Base-by-base conservation (phyloP, 2,113 vertebrate species). In the Jaculus jaculus region DNA sequence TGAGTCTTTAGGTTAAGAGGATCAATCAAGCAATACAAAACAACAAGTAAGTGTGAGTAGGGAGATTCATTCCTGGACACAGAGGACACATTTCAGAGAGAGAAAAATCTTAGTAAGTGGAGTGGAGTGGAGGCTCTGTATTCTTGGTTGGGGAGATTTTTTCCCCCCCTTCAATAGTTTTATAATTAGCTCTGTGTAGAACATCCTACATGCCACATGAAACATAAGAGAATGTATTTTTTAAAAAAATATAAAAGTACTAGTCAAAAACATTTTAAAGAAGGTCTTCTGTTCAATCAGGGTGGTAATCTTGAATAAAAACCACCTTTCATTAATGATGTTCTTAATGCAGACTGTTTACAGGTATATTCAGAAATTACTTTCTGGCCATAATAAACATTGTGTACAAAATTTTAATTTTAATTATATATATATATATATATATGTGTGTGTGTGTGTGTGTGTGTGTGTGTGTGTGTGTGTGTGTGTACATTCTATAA, bases 191-290 rank as follows among this genome's bases (percentile, higher is more conserved):
- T 95, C 84, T 7, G 12, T 93, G 34, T 92, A 96, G 28, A 63
- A 91, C 87, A 95, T 89, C 73, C 93, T 94, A 96, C 96, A 92
- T 47, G 71, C 94, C 96, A 90, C 84, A 83, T 79, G 69, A 96
- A n/a, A 97, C 91, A 96, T 85, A 94, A 96, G 92, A 96, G 94
- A 47, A 47, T 47, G 95, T 96, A 97, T 90, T 92, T n/a, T n/a
- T n/a, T n/a, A n/a, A n/a, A n/a, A n/a, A n/a, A n/a, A n/a, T n/a
- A n/a, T n/a, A 92, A 85, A 95, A 93, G 13, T 58, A 75, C 94
- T 92, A 95, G 79, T 93, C 77, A 95, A 88, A 92, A 88, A 85
- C 94, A 95, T 91, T 95, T 92, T 92, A 61, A 94, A 93, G 87
- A 81, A 94, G 91, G 23, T 95, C 39, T 90, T 92, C 93, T 95